Base-by-base conservation (phyloP, 2,888 invertebrate species). In the Pollenia amentaria region DNA sequence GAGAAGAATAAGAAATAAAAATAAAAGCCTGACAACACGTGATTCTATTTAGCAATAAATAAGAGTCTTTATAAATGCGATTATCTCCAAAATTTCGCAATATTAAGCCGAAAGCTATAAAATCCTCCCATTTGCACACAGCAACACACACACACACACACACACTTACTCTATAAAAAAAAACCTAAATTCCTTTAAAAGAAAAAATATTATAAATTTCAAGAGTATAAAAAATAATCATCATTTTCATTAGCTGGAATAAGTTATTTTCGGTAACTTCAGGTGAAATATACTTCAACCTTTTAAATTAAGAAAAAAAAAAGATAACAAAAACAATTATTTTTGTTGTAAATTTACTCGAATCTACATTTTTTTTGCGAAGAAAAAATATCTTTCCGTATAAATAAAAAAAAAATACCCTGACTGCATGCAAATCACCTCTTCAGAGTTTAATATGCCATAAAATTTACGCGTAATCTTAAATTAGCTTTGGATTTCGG, bases 381-480 rank as follows among this genome's bases (percentile, higher is more conserved):
- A 21, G 21, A 21, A 0, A 62, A 51, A 51, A 64, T 18, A 21
- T 64, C 14, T 64, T 7, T 9, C 12, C 21, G 40, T 29, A 48
- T 73, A 48, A 46, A 60, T n/a, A 16, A 21, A 18, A 53, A 48
- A 21, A 69, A 86, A 87, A 87, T 87, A 84, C 84, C 80, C 77
- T 84, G 55, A 87, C 87, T 84, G 87, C 80, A 85, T 85, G 83
- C 73, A 85, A 88, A 85, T 88, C 86, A 86, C 82, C 84, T 86
- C 81, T 87, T 87, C 84, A 87, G 72, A 84, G 88, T 88, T 86
- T 86, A 88, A 88, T 88, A 86, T 79, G 72, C 86, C 86, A 86
- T 86, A 84, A 84, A 86, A 88, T 88, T 88, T 86, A 86, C 85
- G 84, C 84, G 84, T 87, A 88, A 86, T 88, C 84, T 88, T 86